A percentile compares a stretch with the other conserved stretches of the same genome.
phyloP scores from a whole-genome alignment of 2,113 vertebrate genomes.

The Parotia lawesii region DNA sequence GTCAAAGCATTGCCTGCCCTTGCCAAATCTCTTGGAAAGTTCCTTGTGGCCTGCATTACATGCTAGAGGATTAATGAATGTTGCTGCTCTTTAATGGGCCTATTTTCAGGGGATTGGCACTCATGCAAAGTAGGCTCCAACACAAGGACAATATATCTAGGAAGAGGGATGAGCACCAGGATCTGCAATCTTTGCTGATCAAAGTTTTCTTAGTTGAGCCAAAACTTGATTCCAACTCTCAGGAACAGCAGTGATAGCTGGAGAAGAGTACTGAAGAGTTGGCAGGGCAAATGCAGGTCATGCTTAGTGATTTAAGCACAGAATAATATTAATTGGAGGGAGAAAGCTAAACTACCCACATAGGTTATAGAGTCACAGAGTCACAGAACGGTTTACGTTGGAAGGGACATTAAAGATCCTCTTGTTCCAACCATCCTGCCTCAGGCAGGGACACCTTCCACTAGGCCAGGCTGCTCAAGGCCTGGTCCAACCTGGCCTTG shows the following conservation, averaged over 20 bases:
- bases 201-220: neutral
- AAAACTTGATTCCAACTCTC: neutral
- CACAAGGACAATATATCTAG: neutral
- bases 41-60: neutral
- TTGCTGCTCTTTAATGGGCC: neutral
- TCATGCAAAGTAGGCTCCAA: neutral
- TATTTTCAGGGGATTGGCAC: neutral
- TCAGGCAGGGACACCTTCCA: neutral
- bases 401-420: neutral
- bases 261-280: neutral
- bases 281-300: neutral
- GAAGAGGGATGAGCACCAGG: neutral
- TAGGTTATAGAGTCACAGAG: neutral
- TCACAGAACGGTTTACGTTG: neutral
- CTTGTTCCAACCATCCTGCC: neutral
- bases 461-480: neutral
- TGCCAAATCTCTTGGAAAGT: conserved; percentile 32
- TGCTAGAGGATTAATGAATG: neutral
- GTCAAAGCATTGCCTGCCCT: neutral
- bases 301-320: neutral
- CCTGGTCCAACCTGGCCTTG: neutral
- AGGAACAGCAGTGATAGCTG: neutral
- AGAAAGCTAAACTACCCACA: neutral
- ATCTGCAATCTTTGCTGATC: neutral
- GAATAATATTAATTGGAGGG: neutral